A percentile compares a stretch with the other conserved stretches of the same genome.
Conservation (phyloP, 2,113 vertebrate genomes). For the Gallinago paraguaiae region DNA sequence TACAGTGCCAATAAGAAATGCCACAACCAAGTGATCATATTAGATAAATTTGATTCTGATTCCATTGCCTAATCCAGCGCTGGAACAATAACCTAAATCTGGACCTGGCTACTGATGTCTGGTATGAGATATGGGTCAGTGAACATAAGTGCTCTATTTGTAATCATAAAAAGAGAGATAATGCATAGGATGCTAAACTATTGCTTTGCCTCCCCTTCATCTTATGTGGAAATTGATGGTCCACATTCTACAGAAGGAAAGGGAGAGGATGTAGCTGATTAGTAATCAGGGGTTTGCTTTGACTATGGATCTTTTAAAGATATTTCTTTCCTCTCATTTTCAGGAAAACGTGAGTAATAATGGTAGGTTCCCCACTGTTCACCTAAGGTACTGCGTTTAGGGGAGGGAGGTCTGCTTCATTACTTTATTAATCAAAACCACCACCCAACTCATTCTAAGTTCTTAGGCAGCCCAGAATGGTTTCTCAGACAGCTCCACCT, state of each 20-base stretch:
- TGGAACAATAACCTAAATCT: conserved; percentile 49
- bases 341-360: background rate
- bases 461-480: background rate
- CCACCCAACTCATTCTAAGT: background rate
- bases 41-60: conserved; percentile 51
- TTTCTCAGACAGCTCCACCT: background rate
- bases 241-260: background rate
- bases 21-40: conserved; percentile 3
- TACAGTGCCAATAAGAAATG: background rate
- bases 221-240: conserved; percentile 40
- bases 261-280: conserved; percentile 43
- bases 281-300: conserved; percentile 15
- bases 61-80: conserved; percentile 1
- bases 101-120: conserved; percentile 8
- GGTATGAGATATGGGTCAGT: conserved; percentile 60
- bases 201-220: conserved; percentile 43
- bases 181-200: conserved; percentile 35
- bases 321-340: background rate
- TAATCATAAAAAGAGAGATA: conserved; percentile 58
- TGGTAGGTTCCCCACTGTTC: background rate
- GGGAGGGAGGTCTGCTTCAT: background rate
- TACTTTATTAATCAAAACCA: background rate
- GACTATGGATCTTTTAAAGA: conserved; percentile 20
- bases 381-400: background rate
- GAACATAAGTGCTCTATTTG: conserved; percentile 32